Percentiles rank a stretch among this genome's conserved stretches.
Conservation (phyloP, 2,888 invertebrate genomes). For the Papilio elwesi region DNA sequence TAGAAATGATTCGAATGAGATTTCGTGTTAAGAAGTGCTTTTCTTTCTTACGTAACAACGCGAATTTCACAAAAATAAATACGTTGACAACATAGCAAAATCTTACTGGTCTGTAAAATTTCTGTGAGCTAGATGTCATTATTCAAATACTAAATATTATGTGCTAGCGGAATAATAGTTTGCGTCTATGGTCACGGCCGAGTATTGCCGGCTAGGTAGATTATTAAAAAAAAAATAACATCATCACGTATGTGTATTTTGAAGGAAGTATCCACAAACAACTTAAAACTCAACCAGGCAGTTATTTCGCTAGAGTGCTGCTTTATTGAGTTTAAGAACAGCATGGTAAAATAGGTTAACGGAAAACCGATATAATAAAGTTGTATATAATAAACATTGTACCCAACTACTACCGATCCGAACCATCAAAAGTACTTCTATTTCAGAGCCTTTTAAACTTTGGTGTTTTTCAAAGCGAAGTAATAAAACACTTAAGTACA, state of each 20-base stretch:
- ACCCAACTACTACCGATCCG: slow-evolving; percentile 10
- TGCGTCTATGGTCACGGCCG: too few species aligned
- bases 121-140: too few species aligned
- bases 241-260: neutral
- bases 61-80: too few species aligned
- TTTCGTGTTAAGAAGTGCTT: too few species aligned
- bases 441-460: slow-evolving; percentile 19
- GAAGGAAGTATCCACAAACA: slow-evolving; percentile 8
- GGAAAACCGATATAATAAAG: slow-evolving; percentile 32
- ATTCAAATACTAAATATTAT: too few species aligned
- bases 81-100: too few species aligned
- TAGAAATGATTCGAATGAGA: too few species aligned
- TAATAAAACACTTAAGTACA: slow-evolving; percentile 9
- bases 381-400: slow-evolving; percentile 34
- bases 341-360: slow-evolving; percentile 38
- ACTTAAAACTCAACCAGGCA: slow-evolving; percentile 9
- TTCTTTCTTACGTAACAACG: too few species aligned
- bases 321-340: slow-evolving; percentile 38
- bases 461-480: slow-evolving; percentile 9
- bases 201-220: neutral
- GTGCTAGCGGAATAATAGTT: too few species aligned
- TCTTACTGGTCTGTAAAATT: too few species aligned
- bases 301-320: slow-evolving; percentile 24
- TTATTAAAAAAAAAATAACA: neutral
- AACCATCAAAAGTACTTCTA: slow-evolving; percentile 11